phyloP scores from a whole-genome alignment of 2,113 vertebrate genomes.

The Anas platyrhynchos region DNA sequence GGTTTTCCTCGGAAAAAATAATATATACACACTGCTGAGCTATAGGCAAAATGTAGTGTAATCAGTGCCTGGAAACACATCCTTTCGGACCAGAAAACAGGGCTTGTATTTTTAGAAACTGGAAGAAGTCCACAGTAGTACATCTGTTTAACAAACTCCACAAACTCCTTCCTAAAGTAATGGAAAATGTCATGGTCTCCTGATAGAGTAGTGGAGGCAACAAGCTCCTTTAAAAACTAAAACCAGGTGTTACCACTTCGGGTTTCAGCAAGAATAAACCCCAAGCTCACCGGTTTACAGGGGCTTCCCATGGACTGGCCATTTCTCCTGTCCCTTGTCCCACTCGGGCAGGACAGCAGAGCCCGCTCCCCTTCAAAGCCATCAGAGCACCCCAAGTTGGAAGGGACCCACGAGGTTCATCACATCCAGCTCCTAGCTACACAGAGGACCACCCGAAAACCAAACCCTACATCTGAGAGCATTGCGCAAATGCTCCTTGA shows the following conservation, averaged over 20 bases:
- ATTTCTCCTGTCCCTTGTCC: background rate
- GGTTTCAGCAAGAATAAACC: background rate
- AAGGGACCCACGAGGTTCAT: no score
- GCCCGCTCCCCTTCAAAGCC: background rate
- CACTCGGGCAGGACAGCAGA: accelerated
- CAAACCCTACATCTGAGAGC: no score
- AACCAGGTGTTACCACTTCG: slow-evolving; percentile 30
- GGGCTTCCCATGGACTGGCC: background rate
- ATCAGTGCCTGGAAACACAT: background rate
- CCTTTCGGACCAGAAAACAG: background rate
- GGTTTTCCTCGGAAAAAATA: background rate
- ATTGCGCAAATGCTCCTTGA: no score
- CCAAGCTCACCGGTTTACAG: background rate
- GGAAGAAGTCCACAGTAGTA: slow-evolving; percentile 34
- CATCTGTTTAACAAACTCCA: slow-evolving; percentile 49
- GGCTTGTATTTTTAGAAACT: slow-evolving; percentile 30
- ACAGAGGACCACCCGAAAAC: no score
- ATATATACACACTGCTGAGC: background rate
- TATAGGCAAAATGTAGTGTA: background rate
- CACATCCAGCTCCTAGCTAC: no score
- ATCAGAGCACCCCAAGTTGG: no score
- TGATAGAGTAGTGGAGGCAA: slow-evolving; percentile 13
- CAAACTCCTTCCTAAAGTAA: slow-evolving; percentile 33
- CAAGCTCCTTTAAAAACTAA: background rate
- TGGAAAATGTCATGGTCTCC: slow-evolving; percentile 51